Base-by-base conservation (phyloP, 2,113 vertebrate genomes). In the Lagenorhynchus albirostris region DNA sequence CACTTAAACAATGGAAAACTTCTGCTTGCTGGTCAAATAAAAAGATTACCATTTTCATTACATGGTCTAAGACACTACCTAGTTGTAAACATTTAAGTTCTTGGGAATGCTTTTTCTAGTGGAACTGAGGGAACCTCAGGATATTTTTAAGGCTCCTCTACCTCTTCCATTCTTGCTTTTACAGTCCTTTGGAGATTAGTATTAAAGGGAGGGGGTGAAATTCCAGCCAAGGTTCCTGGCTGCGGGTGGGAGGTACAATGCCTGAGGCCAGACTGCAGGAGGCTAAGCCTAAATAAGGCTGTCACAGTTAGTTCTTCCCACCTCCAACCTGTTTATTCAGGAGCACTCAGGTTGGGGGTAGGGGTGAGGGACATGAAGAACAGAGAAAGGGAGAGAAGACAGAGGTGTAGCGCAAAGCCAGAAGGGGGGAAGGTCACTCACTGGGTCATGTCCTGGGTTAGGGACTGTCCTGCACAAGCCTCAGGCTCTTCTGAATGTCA, bases 71-170 rank as follows among this genome's bases (percentile, higher is more conserved):
- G 71, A 50, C 9, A 33, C 14, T 31, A 73, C 50, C 26, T 4
- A 25, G 9, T 1, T 65, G 2, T n/a, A 85, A 84, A 62, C 70
- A 25, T 92, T 13, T 55, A 83, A 58, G 33, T 50, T 86, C 73
- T 36, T 38, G 33, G 18, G 8, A 82, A 80, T 41, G 58, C 41
- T 95, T 79, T 93, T 84, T 36, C 81, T 91, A 31, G 38, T 60
- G 65, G 38, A 95, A 81, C n/a, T 25, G 47, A 79, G 47, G 58
- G 53, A 23, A 29, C 33, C 26, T 33, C 0, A 3, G n/a, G 55
- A 23, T 55, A 33, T 53, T 74, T 77, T 50, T n/a, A 63, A 83
- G 60, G 18, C 13, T 67, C 29, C 36, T 79, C 73, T 25, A 3
- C 26, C 18, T n/a, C 71, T 84, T 68, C 44, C 33, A 6, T 36